Conservation (phyloP, 2,888 invertebrate species). For the Cynaeus angustus region DNA sequence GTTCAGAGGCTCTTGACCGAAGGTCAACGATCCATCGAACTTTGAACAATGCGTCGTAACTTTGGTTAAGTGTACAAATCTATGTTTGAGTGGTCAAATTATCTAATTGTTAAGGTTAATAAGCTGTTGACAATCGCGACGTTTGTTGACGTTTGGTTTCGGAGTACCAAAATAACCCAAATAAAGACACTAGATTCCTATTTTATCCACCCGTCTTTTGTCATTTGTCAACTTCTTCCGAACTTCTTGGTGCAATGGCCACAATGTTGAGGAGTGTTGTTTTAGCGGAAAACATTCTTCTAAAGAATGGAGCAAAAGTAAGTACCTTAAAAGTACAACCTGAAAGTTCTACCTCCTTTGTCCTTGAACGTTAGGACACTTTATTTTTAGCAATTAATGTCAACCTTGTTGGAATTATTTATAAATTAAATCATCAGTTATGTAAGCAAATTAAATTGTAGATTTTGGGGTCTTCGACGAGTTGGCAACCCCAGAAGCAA, state of each 20-base stretch:
- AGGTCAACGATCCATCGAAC: too few species aligned
- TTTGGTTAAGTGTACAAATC: too few species aligned
- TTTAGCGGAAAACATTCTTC: slow-evolving; percentile 80
- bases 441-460: slow-evolving; percentile 58
- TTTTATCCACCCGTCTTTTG: slow-evolving; percentile 2
- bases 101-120: too few species aligned
- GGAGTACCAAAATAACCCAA: slow-evolving; percentile 5
- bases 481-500: slow-evolving; percentile 75
- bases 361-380: slow-evolving; percentile 16
- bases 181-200: slow-evolving; percentile 21
- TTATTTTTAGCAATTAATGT: slow-evolving; percentile 36
- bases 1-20: too few species aligned
- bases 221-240: slow-evolving; percentile 2
- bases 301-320: slow-evolving; percentile 85
- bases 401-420: slow-evolving; percentile 27
- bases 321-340: slow-evolving; percentile 55
- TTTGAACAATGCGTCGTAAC: too few species aligned
- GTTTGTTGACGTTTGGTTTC: neutral
- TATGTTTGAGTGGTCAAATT: too few species aligned
- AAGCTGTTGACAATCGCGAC: too few species aligned
- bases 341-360: neutral
- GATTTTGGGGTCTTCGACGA: slow-evolving; percentile 71
- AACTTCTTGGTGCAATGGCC: slow-evolving; percentile 70
- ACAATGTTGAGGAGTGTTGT: slow-evolving; percentile 83
- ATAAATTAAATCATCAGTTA: slow-evolving; percentile 40